These are phyloP conservation scores for Chymomyza caudatula DNA, from an alignment of 2,888 invertebrate species.

Conservation along the genomic window DNA sequence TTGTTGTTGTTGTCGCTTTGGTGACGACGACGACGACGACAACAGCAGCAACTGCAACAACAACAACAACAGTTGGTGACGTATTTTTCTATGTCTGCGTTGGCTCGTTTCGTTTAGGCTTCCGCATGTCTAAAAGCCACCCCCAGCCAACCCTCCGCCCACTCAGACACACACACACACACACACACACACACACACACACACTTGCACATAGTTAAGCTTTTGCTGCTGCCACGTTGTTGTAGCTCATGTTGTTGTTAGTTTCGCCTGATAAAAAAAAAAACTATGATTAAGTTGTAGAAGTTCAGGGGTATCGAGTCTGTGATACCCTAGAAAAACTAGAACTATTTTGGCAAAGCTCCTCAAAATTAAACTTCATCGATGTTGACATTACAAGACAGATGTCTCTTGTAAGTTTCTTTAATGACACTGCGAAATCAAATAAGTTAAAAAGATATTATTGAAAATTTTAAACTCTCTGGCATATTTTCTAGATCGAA, in stretches of 20 bases:
- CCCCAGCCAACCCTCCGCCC: neutral
- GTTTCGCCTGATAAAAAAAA: constrained; percentile 12
- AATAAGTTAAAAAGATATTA: too few species aligned
- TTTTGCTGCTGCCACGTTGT: constrained; percentile 5
- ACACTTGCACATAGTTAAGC: neutral
- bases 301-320: neutral
- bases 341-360: neutral
- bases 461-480: too few species aligned
- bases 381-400: too few species aligned
- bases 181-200: neutral
- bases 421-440: too few species aligned
- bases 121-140: constrained; percentile 49
- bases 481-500: too few species aligned
- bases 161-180: too few species aligned
- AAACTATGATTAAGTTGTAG: neutral
- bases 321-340: neutral
- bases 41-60: constrained; percentile 31
- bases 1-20: constrained; percentile 49
- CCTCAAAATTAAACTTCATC: neutral
- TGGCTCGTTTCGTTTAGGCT: constrained; percentile 42
- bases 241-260: constrained; percentile 20
- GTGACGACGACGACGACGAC: constrained; percentile 44
- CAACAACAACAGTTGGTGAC: constrained; percentile 48
- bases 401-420: too few species aligned
- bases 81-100: constrained; percentile 61